These are phyloP conservation scores for Pelagia noctiluca DNA, from an alignment of 30 jellyfish, hydroid and myxozoan genomes.

Conservation along the genomic window DNA sequence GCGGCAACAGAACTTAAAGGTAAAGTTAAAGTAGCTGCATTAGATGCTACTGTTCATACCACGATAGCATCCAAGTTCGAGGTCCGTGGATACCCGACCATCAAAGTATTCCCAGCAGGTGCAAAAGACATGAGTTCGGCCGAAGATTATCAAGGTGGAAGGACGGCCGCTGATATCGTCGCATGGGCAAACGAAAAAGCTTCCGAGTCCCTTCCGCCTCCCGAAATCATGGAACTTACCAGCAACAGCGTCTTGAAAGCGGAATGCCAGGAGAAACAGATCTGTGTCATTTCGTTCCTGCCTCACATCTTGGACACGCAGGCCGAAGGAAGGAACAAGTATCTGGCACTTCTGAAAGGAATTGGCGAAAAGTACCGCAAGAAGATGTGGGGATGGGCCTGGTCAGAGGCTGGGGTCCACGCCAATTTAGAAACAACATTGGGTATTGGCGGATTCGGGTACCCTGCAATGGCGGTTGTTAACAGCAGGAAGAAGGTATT, in stretches of 20 bases:
- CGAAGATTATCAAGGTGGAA: conserved; percentile 93
- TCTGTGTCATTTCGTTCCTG: conserved; percentile 87
- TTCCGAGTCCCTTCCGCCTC: conserved; percentile 81
- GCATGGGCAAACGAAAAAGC: conserved; percentile 80
- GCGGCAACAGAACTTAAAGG: conserved; percentile 97
- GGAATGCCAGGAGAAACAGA: conserved; percentile 82
- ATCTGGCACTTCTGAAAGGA: conserved; percentile 63
- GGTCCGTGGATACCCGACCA: conserved; percentile 95
- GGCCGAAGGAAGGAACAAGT: conserved; percentile 89
- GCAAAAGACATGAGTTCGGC: conserved; percentile 76
- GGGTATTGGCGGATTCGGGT: conserved; percentile 97
- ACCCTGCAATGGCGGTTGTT: conserved; percentile 98
- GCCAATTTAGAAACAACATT: conserved; percentile 81
- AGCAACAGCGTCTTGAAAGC: conserved; percentile 48
- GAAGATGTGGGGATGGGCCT: conserved; percentile 97
- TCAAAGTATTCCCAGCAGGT: conserved; percentile 92
- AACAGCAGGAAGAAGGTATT: conserved; percentile 89
- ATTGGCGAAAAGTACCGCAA: conserved; percentile 86
- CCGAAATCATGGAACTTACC: conserved; percentile 81
- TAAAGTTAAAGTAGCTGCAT: conserved; percentile 86
- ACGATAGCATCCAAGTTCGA: conserved; percentile 64
- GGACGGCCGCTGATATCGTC: conserved; percentile 88
- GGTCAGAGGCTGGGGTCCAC: conserved; percentile 92
- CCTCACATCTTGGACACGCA: conserved; percentile 88
- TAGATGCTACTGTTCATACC: conserved; percentile 92